These are phyloP conservation scores for Saturnia japonica DNA, from an alignment of 2,888 invertebrate genomes.

Conservation along the genomic window DNA sequence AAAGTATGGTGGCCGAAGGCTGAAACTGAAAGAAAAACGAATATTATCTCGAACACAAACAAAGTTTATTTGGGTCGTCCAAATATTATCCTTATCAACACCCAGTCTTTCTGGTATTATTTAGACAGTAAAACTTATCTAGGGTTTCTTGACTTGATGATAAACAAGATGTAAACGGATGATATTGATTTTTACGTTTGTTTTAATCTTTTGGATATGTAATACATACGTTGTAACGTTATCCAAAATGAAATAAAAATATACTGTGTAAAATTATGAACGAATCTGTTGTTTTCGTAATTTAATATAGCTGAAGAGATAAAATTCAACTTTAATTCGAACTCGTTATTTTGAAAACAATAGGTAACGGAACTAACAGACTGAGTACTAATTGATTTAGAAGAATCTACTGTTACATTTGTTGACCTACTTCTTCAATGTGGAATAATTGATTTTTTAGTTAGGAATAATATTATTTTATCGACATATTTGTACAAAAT, in stretches of 20 bases:
- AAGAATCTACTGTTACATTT: not conserved
- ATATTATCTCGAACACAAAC: not conserved
- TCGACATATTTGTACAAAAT: too few relatives aligned
- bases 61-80: constrained; percentile 4
- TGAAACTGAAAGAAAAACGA: not conserved
- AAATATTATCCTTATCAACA: not conserved
- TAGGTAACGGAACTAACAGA: not conserved
- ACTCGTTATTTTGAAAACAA: not conserved
- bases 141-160: not conserved
- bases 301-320: not conserved
- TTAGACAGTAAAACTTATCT: not conserved
- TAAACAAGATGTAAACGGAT: not conserved
- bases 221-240: not conserved
- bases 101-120: not conserved
- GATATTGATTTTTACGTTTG: not conserved
- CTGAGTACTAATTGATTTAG: not conserved
- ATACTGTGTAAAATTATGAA: not conserved
- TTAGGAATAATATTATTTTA: not conserved
- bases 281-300: not conserved
- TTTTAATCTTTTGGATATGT: not conserved
- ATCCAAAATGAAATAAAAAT: not conserved
- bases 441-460: not conserved
- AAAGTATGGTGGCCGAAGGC: not conserved
- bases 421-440: not conserved
- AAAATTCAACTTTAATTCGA: not conserved